A percentile compares a stretch with the other conserved stretches of the same genome.
Conservation (phyloP, 2,797 vertebrate species). For the Macrochelys suwanniensis region DNA sequence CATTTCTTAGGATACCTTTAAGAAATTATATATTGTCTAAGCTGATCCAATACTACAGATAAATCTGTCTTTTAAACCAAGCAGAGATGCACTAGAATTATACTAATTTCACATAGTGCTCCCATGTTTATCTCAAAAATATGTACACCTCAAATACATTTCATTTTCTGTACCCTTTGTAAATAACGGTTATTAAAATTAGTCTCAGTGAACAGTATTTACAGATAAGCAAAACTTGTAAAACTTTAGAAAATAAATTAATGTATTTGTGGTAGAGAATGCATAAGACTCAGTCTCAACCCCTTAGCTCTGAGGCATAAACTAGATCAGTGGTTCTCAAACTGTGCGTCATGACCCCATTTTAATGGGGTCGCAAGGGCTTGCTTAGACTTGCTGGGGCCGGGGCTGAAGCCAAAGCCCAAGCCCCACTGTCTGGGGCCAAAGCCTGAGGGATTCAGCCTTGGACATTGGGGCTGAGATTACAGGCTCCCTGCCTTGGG, state of each 20-base stretch:
- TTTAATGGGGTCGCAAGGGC: too few relatives aligned
- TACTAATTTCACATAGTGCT: conserved; percentile 37
- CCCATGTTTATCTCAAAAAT: conserved; percentile 20
- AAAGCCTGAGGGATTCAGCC: too few relatives aligned
- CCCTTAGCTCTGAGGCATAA: background rate
- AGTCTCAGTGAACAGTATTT: background rate
- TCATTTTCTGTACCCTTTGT: conserved; percentile 24
- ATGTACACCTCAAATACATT: background rate
- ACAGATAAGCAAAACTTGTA: background rate
- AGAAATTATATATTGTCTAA: background rate
- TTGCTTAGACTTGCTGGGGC: too few relatives aligned
- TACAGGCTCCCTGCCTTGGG: too few relatives aligned
- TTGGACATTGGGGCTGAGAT: too few relatives aligned
- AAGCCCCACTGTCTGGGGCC: too few relatives aligned
- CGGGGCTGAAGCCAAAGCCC: too few relatives aligned
- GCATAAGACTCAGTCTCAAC: background rate
- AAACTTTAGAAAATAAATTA: conserved; percentile 7
- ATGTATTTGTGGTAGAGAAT: background rate
- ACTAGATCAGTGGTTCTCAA: background rate
- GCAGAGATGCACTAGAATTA: background rate
- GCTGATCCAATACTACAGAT: background rate
- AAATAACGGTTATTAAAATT: background rate
- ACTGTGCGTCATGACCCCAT: too few relatives aligned
- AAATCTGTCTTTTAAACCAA: background rate
- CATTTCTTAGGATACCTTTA: background rate